phyloP scores from a whole-genome alignment of 1,140 invertebrate species.

The Trissolcus basalis region DNA sequence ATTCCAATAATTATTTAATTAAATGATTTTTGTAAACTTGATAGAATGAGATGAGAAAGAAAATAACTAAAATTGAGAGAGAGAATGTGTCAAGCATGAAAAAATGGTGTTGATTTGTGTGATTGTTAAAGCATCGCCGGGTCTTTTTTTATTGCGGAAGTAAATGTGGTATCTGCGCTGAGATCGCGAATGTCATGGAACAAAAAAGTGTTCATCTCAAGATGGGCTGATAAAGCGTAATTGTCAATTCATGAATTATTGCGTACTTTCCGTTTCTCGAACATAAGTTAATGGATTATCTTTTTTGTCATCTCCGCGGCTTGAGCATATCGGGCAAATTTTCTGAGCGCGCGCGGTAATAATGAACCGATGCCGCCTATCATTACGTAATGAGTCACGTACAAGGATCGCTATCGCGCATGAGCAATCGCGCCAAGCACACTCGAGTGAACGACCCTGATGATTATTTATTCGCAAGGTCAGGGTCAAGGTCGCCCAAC shows the following conservation, averaged over 20 bases:
- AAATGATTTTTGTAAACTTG: no score
- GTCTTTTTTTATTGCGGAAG: slow-evolving; percentile 8
- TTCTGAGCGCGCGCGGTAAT: slow-evolving; percentile 21
- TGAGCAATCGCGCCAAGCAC: slow-evolving; percentile 19
- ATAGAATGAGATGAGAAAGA: no score
- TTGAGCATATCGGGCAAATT: slow-evolving; percentile 27
- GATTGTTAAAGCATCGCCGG: no score
- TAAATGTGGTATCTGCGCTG: slow-evolving; percentile 6
- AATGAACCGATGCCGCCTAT: slow-evolving; percentile 47
- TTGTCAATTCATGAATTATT: slow-evolving; percentile 52
- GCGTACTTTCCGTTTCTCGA: slow-evolving; percentile 45
- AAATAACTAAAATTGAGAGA: no score
- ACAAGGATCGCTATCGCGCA: slow-evolving; percentile 32
- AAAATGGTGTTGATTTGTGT: no score
- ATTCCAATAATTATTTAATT: no score
- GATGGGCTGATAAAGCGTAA: slow-evolving; percentile 43
- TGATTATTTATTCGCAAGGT: slow-evolving; percentile 38
- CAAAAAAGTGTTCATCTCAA: slow-evolving; percentile 38
- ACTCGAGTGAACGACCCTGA: slow-evolving; percentile 48
- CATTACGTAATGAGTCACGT: slow-evolving; percentile 58
- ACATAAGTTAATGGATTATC: slow-evolving; percentile 48
- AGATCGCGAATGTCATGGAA: slow-evolving; percentile 25
- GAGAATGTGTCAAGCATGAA: no score
- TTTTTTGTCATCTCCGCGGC: slow-evolving; percentile 35
- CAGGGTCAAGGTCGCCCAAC: slow-evolving; percentile 53